Percentiles rank a stretch among this genome's conserved stretches.
Evolutionary conservation across 2,888 invertebrate genomes (phyloP).

Genomic region (Lochmaea crataegi): DNA sequence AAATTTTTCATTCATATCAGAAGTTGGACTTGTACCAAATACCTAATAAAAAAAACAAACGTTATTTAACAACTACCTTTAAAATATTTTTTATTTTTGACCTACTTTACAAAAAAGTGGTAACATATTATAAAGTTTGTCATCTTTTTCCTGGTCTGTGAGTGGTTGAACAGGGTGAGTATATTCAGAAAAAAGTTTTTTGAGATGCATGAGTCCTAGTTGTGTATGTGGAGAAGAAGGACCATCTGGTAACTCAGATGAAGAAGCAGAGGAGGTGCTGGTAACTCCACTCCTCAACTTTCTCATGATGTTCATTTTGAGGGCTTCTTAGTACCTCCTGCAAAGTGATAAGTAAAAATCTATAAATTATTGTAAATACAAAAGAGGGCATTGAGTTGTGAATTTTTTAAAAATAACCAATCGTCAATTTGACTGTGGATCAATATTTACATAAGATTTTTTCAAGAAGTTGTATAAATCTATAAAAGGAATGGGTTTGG

Average conservation of each 20-base stretch:
- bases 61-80: too few species aligned
- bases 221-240: conserved; percentile 82
- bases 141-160: conserved; percentile 86
- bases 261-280: conserved; percentile 66
- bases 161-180: conserved; percentile 88
- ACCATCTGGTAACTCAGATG: conserved; percentile 70
- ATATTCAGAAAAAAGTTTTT: conserved; percentile 95
- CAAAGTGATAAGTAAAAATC: neutral
- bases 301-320: conserved; percentile 89
- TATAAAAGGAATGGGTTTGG: too few species aligned
- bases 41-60: too few species aligned
- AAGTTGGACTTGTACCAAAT: conserved; percentile 92
- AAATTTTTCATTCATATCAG: conserved; percentile 97
- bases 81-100: neutral
- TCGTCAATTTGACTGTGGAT: too few species aligned
- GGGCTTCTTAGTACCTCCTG: conserved; percentile 28
- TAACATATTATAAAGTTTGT: conserved; percentile 96
- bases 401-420: too few species aligned
- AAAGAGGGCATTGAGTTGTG: too few species aligned
- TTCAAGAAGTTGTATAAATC: too few species aligned
- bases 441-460: too few species aligned
- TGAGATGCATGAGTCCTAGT: conserved; percentile 94
- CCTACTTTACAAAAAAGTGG: conserved; percentile 96
- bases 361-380: neutral
- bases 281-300: conserved; percentile 80